Conservation (phyloP, 2,113 vertebrate genomes). For the Mormoops blainvillei region DNA sequence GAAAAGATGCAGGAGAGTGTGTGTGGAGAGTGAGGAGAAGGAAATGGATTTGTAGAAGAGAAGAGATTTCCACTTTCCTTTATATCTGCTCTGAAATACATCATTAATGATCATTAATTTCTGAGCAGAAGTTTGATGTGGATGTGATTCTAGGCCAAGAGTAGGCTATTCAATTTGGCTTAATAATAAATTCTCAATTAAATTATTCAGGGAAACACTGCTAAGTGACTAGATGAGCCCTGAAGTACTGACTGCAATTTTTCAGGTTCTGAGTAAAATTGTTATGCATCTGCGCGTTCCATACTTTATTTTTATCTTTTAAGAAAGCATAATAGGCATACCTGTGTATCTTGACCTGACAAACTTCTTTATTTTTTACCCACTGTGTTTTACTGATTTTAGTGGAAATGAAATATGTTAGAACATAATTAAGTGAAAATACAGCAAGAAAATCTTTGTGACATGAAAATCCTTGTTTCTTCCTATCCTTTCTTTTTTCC, state of each 20-base stretch:
- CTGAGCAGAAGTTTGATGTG: constrained; percentile 8
- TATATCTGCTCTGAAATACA: constrained; percentile 22
- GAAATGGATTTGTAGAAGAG: not conserved
- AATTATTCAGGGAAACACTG: not conserved
- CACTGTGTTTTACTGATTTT: not conserved
- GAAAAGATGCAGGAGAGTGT: not conserved
- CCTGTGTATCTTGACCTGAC: not conserved
- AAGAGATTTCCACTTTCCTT: not conserved
- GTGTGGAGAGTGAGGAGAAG: not conserved
- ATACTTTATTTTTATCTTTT: not conserved
- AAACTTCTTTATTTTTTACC: not conserved
- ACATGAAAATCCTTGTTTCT: not conserved
- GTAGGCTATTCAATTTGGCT: not conserved
- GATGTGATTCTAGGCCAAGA: not conserved
- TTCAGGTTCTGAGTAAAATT: not conserved
- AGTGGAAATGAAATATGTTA: not conserved
- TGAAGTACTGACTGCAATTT: not conserved
- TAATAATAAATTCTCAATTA: constrained; percentile 32
- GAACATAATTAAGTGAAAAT: not conserved
- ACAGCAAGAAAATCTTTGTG: not conserved
- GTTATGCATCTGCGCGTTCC: not conserved
- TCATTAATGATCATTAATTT: constrained; percentile 27
- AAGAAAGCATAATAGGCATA: not conserved
- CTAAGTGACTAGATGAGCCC: not conserved
- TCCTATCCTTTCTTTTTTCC: not conserved